A percentile compares a stretch with the other conserved stretches of the same genome.
These are phyloP conservation scores for Daktulosphaira vitifoliae DNA, from an alignment of 1,140 invertebrate genomes.

Conservation along the genomic window DNA sequence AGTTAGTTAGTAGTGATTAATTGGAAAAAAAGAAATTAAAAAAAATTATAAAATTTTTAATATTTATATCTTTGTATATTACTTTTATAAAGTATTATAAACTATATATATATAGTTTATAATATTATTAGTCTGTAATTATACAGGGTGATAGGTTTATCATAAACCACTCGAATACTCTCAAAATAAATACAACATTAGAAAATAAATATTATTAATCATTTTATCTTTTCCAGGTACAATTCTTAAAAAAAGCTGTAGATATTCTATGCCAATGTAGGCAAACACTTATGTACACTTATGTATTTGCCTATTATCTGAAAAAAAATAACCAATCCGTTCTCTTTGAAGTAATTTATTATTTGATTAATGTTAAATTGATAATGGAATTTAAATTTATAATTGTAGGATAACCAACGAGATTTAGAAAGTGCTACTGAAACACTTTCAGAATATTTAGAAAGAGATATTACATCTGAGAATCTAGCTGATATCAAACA, in stretches of 20 bases:
- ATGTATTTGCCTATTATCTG: conserved; percentile 98
- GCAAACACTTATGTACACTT: conserved; percentile 98
- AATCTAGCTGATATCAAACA: conserved; percentile 97
- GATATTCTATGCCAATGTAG: conserved; percentile 95
- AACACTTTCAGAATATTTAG: conserved; percentile 92
- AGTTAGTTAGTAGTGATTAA: too few species aligned
- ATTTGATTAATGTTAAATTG: not conserved
- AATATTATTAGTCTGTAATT: too few species aligned
- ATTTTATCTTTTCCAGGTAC: too few species aligned
- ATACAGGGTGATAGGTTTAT: too few species aligned
- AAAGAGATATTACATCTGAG: conserved; percentile 94
- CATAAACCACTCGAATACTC: too few species aligned
- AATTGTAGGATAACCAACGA: conserved; percentile 80
- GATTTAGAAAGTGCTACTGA: conserved; percentile 96
- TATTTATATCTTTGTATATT: too few species aligned
- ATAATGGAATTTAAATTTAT: conserved; percentile 12
- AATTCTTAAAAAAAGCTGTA: conserved; percentile 95
- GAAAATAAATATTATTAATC: too few species aligned
- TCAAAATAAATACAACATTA: too few species aligned
- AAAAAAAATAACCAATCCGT: conserved; percentile 97
- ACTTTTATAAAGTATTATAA: too few species aligned
- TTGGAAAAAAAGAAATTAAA: too few species aligned
- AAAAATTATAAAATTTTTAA: too few species aligned
- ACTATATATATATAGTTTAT: too few species aligned
- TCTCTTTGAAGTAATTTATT: conserved; percentile 73